Evolutionary conservation across 2,113 vertebrate genomes (phyloP).

Genomic region (Clarias magur): DNA sequence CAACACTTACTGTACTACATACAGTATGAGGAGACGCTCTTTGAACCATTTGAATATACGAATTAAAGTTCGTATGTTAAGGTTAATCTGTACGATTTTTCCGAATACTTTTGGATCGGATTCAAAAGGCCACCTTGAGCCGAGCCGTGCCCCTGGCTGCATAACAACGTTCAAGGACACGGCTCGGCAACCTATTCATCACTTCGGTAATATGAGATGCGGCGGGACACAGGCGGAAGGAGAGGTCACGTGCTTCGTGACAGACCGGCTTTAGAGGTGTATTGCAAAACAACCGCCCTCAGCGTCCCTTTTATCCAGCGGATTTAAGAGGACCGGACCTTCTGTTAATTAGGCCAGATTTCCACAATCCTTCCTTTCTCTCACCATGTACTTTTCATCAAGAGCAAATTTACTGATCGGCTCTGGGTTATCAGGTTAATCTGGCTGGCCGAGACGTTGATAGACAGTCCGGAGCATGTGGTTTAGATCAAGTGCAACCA

Average conservation of each 20-base stretch:
- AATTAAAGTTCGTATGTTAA: neutral
- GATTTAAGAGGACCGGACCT: conserved; percentile 55
- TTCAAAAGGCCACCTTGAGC: neutral
- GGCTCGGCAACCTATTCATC: conserved; percentile 61
- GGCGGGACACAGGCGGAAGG: conserved; percentile 60
- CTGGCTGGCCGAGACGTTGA: conserved; percentile 61
- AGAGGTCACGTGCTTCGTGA: conserved; percentile 63
- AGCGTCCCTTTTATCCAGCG: neutral
- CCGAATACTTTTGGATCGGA: neutral
- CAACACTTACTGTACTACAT: conserved; percentile 15
- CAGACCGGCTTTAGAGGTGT: conserved; percentile 52
- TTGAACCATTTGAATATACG: neutral
- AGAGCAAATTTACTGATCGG: conserved; percentile 68
- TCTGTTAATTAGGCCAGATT: conserved; percentile 68
- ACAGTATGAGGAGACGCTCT: neutral
- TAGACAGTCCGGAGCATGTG: conserved; percentile 40
- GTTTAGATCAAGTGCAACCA: conserved; percentile 16
- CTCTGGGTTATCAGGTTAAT: conserved; percentile 55
- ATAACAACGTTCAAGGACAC: conserved; percentile 64
- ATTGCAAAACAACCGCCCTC: conserved; percentile 52
- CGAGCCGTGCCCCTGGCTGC: conserved; percentile 14
- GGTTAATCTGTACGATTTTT: neutral
- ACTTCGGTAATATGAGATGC: conserved; percentile 61
- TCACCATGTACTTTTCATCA: conserved; percentile 68
- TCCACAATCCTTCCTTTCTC: conserved; percentile 58